A percentile compares a stretch with the other conserved stretches of the same genome.
phyloP scores from a whole-genome alignment of 2,797 vertebrate genomes.

The Melopsittacus undulatus region DNA sequence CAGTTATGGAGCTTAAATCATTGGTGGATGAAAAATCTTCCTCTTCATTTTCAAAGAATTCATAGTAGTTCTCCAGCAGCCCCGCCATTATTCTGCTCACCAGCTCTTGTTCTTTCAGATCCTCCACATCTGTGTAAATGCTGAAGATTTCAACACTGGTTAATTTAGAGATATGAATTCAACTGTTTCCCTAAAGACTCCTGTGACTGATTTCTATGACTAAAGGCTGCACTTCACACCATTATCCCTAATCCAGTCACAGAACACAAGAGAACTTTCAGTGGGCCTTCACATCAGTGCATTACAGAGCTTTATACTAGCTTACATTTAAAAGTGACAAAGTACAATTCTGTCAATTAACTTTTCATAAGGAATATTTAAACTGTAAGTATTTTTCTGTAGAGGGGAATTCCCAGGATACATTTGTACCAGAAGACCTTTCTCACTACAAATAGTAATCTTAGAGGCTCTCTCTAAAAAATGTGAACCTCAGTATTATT shows the following conservation, averaged over 20 bases:
- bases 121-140: slow-evolving; percentile 91
- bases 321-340: background rate
- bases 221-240: background rate
- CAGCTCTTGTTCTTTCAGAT: slow-evolving; percentile 92
- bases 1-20: slow-evolving; percentile 95
- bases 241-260: background rate
- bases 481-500: background rate
- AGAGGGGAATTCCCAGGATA: background rate
- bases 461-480: background rate
- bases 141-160: slow-evolving; percentile 74
- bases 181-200: background rate
- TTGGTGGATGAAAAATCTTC: slow-evolving; percentile 94
- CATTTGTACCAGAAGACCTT: background rate
- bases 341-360: background rate
- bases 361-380: background rate
- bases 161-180: slow-evolving; percentile 29
- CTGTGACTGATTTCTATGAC: background rate
- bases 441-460: background rate
- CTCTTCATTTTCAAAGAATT: slow-evolving; percentile 94
- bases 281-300: background rate
- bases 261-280: background rate
- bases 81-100: slow-evolving; percentile 92
- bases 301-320: background rate
- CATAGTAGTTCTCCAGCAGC: slow-evolving; percentile 94
- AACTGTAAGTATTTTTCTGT: background rate